Conservation (phyloP, 1,140 invertebrate genomes). For the Drosophila kepulauana region DNA sequence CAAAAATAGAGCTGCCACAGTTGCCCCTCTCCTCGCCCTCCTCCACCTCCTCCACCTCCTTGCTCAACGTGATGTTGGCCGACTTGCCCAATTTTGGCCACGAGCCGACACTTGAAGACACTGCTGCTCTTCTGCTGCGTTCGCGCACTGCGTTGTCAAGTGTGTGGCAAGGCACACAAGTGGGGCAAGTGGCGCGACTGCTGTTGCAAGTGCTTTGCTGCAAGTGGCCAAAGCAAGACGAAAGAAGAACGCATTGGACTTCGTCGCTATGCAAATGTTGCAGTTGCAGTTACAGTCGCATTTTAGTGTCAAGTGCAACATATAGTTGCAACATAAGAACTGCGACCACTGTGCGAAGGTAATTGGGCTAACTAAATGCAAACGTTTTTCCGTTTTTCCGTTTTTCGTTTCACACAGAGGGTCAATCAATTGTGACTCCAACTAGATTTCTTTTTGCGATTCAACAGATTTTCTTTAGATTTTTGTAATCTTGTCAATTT, state of each 20-base stretch:
- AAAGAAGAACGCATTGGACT: neutral
- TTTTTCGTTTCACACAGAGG: neutral
- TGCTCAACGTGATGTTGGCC: conserved; percentile 64
- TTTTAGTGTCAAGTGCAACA: conserved; percentile 45
- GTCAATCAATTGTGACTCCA: conserved; percentile 4
- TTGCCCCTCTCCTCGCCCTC: neutral
- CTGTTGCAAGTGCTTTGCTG: neutral
- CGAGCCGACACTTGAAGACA: conserved; percentile 41
- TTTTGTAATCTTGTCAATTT: too few relatives aligned
- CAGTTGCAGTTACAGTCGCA: conserved; percentile 9
- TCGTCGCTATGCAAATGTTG: conserved; percentile 33
- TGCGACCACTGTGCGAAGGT: neutral
- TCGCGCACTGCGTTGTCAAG: conserved; percentile 18
- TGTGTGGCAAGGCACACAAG: conserved; percentile 23
- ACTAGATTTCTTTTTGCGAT: neutral
- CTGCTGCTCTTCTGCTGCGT: neutral
- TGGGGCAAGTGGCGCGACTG: conserved; percentile 32
- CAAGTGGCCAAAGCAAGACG: neutral
- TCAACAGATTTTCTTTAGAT: neutral
- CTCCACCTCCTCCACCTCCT: neutral
- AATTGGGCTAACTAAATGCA: conserved; percentile 48
- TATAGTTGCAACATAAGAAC: conserved; percentile 4
- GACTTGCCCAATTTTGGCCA: conserved; percentile 73
- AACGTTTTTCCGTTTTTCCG: conserved; percentile 35
- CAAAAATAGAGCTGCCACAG: conserved; percentile 30